phyloP scores from a whole-genome alignment of 2,888 invertebrate genomes.

The Thera britannica region DNA sequence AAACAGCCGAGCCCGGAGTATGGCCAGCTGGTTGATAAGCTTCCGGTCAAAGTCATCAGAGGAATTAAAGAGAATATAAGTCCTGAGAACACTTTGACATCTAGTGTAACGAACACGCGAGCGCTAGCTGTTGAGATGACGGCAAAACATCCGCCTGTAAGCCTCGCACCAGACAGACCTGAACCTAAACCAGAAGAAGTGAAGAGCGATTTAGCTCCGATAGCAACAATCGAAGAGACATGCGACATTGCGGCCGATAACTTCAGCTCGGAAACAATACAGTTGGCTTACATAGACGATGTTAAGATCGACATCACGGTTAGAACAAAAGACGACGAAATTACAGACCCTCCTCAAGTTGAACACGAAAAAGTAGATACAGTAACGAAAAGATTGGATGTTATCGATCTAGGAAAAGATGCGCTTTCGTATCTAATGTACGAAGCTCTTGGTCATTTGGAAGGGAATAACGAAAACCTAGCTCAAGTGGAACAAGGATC shows the following conservation, averaged over 20 bases:
- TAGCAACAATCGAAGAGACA: slow-evolving; percentile 75
- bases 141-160: slow-evolving; percentile 58
- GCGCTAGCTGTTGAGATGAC: slow-evolving; percentile 68
- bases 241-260: slow-evolving; percentile 63
- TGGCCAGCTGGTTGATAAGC: slow-evolving; percentile 74
- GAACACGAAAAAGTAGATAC: slow-evolving; percentile 38
- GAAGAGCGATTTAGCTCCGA: slow-evolving; percentile 70
- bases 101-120: slow-evolving; percentile 72
- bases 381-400: slow-evolving; percentile 50
- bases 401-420: slow-evolving; percentile 74
- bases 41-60: slow-evolving; percentile 83
- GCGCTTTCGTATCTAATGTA: slow-evolving; percentile 73
- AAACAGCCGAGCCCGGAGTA: slow-evolving; percentile 72
- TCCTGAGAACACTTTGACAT: slow-evolving; percentile 84
- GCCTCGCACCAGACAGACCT: slow-evolving; percentile 50
- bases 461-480: slow-evolving; percentile 42
- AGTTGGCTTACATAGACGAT: slow-evolving; percentile 66
- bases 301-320: slow-evolving; percentile 47
- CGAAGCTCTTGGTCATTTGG: slow-evolving; percentile 61
- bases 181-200: slow-evolving; percentile 58
- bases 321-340: slow-evolving; percentile 46
- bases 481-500: slow-evolving; percentile 55
- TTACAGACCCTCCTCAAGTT: slow-evolving; percentile 29
- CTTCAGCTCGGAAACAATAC: slow-evolving; percentile 45
- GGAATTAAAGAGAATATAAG: slow-evolving; percentile 87